Percentiles rank a stretch among this genome's conserved stretches.
These are phyloP conservation scores for Calosoma granatense DNA, from an alignment of 1,140 invertebrate genomes.

Conservation along the genomic window DNA sequence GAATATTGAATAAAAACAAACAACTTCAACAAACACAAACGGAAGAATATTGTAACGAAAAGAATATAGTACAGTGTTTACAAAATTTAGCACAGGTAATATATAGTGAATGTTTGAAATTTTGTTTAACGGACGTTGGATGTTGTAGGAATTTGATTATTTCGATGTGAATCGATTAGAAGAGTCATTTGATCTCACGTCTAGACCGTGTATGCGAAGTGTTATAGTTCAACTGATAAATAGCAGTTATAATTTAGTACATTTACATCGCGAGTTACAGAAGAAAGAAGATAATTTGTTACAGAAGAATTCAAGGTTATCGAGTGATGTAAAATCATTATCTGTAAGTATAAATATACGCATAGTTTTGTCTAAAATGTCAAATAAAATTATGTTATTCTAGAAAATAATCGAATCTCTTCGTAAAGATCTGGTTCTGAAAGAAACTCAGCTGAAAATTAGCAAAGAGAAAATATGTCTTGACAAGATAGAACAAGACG, in stretches of 20 bases:
- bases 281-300: neutral
- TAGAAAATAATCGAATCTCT: neutral
- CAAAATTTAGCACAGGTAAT: neutral
- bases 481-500: neutral
- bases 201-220: neutral
- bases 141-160: neutral
- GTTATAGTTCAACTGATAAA: neutral
- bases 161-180: neutral
- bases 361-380: neutral
- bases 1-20: neutral
- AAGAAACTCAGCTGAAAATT: neutral
- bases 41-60: neutral
- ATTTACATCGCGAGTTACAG: neutral
- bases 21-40: neutral
- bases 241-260: neutral
- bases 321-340: neutral
- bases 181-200: neutral
- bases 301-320: neutral
- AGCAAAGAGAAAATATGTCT: neutral
- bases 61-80: neutral
- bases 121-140: neutral
- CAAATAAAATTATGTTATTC: neutral
- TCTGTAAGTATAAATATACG: neutral
- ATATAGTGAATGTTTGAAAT: neutral
- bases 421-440: neutral